Percentiles rank a stretch among this genome's conserved stretches.
phyloP scores from a whole-genome alignment of 1,140 invertebrate genomes.

The Venturia canescens region DNA sequence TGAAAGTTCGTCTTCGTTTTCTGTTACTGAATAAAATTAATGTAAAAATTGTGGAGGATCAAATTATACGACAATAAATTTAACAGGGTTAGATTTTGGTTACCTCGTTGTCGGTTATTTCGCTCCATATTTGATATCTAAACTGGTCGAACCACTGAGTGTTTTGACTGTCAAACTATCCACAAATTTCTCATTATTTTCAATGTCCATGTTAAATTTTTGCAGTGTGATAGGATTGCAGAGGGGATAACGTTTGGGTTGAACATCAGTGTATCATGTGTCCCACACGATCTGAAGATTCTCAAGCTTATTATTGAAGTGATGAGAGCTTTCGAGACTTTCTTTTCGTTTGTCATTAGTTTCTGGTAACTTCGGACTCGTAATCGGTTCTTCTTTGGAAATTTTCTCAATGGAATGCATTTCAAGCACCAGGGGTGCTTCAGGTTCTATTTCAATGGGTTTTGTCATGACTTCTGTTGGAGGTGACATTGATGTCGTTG shows the following conservation, averaged over 20 bases:
- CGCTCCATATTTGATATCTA: slow-evolving; percentile 95
- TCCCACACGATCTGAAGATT: slow-evolving; percentile 75
- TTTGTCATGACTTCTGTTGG: no score
- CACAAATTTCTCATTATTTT: slow-evolving; percentile 91
- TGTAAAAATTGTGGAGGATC: slow-evolving; percentile 35
- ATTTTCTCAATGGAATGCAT: slow-evolving; percentile 65
- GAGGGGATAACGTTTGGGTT: slow-evolving; percentile 82
- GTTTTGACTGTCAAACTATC: slow-evolving; percentile 88
- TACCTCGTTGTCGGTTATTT: slow-evolving; percentile 85
- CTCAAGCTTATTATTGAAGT: slow-evolving; percentile 68
- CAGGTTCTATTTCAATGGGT: slow-evolving; percentile 35
- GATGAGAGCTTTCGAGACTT: slow-evolving; percentile 30
- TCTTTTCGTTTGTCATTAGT: slow-evolving; percentile 44
- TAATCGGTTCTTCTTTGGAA: slow-evolving; percentile 18
- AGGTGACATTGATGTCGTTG: slow-evolving; percentile 43
- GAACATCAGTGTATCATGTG: slow-evolving; percentile 73
- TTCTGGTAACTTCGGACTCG: background rate
- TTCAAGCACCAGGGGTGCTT: slow-evolving; percentile 78
- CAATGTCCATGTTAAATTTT: slow-evolving; percentile 90
- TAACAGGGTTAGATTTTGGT: slow-evolving; percentile 62
- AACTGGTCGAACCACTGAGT: slow-evolving; percentile 87
- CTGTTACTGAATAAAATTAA: background rate
- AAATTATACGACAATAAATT: no score
- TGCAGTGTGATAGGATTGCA: slow-evolving; percentile 84
- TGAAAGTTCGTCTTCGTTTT: background rate